Evolutionary conservation across 1,140 invertebrate genomes (phyloP).

Genomic region (Panagrolaimus sp.): DNA sequence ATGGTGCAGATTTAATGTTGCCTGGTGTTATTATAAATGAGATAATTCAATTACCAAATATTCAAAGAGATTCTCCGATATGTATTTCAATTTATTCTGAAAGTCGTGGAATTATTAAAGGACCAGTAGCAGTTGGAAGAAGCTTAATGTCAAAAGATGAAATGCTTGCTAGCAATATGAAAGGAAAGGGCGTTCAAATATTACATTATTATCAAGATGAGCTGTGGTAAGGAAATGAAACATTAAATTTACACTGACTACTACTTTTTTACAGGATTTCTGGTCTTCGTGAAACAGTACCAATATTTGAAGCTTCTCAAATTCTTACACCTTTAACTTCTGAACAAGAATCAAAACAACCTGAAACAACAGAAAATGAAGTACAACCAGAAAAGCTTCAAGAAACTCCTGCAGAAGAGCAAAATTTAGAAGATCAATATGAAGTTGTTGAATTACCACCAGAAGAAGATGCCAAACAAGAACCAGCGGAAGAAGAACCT

Average conservation of each 20-base stretch:
- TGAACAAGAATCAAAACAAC: background rate
- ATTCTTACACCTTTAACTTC: background rate
- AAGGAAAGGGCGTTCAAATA: conserved; percentile 19
- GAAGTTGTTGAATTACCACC: background rate
- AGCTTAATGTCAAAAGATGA: background rate
- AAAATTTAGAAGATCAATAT: background rate
- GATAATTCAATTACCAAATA: background rate
- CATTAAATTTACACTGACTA: background rate
- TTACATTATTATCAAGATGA: conserved; percentile 25
- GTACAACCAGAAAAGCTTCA: conserved; percentile 1
- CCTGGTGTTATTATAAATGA: background rate
- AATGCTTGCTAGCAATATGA: background rate
- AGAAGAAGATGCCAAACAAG: background rate
- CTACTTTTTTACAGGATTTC: background rate
- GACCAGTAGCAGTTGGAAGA: background rate
- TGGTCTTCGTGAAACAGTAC: background rate
- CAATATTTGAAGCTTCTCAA: background rate
- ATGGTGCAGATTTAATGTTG: conserved; percentile 2
- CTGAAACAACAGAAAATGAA: too few relatives aligned
- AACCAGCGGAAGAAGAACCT: conserved; percentile 2
- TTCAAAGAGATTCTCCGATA: background rate
- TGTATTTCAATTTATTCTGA: background rate
- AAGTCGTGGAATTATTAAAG: background rate
- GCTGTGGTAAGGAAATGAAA: conserved; percentile 19
- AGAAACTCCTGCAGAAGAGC: conserved; percentile 12